phyloP scores from a whole-genome alignment of 2,888 invertebrate genomes.

The Tortrix viridana region DNA sequence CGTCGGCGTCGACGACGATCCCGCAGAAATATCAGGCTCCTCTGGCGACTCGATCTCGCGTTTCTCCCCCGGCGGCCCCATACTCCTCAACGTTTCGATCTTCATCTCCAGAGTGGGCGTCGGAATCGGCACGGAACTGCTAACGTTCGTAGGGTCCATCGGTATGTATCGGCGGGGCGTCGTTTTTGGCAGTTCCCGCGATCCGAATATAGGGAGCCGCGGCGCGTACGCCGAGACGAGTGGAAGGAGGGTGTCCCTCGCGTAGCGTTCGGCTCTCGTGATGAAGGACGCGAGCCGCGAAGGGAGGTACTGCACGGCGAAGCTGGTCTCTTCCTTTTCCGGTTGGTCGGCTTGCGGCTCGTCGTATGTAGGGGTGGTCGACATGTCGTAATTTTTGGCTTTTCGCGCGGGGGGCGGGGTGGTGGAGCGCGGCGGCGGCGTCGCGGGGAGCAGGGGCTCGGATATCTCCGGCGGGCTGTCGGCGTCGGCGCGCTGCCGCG shows the following conservation, averaged over 20 bases:
- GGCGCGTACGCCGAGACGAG: conserved; percentile 92
- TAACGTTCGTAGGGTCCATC: conserved; percentile 70
- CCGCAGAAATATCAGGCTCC: conserved; percentile 67
- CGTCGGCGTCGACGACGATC: conserved; percentile 59
- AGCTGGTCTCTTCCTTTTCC: conserved; percentile 70
- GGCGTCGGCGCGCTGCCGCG: conserved; percentile 78
- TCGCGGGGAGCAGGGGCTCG: conserved; percentile 86
- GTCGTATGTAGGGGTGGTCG: conserved; percentile 72
- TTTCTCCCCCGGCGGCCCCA: conserved; percentile 75
- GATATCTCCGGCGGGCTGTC: conserved; percentile 85
- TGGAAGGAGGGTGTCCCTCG: conserved; percentile 90
- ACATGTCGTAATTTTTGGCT: conserved; percentile 76
- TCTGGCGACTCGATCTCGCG: conserved; percentile 71
- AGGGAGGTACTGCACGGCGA: conserved; percentile 91
- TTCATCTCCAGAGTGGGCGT: conserved; percentile 80
- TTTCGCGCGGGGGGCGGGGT: conserved; percentile 62
- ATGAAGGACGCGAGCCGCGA: conserved; percentile 91
- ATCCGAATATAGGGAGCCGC: conserved; percentile 86
- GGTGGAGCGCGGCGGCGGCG: conserved; percentile 64
- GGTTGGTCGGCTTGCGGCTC: conserved; percentile 61
- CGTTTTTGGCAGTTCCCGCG: conserved; percentile 72
- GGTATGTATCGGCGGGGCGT: conserved; percentile 83
- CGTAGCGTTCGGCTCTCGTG: conserved; percentile 92
- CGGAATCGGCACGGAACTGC: conserved; percentile 69
- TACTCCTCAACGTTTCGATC: conserved; percentile 70